phyloP scores from a whole-genome alignment of 2,113 vertebrate species.

The Sturnus vulgaris region DNA sequence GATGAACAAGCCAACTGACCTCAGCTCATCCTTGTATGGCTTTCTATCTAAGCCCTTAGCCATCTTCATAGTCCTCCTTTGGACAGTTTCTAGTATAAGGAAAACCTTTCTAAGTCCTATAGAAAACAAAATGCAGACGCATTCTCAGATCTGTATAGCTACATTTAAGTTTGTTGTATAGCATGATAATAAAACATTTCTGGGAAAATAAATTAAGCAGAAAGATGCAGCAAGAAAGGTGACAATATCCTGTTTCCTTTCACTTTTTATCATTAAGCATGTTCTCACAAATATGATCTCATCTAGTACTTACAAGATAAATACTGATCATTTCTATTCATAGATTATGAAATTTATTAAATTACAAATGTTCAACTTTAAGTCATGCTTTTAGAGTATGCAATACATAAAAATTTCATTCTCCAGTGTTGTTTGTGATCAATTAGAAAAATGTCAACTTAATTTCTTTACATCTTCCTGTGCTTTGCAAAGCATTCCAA shows the following conservation, averaged over 20 bases:
- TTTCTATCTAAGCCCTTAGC: neutral
- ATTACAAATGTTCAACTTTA: neutral
- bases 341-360: neutral
- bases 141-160: neutral
- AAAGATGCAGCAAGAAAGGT: neutral
- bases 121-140: neutral
- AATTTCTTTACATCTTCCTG: neutral
- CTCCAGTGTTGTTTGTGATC: neutral
- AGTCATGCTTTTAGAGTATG: neutral
- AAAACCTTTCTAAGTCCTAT: neutral
- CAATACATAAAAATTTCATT: neutral
- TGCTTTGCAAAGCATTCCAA: conserved; percentile 3
- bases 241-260: neutral
- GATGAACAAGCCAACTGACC: neutral
- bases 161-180: neutral
- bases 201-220: neutral
- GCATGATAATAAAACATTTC: neutral
- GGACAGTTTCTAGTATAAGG: neutral
- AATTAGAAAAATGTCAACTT: neutral
- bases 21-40: neutral
- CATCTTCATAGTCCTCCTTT: neutral
- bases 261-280: neutral
- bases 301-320: neutral
- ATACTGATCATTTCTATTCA: neutral
- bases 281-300: neutral